Evolutionary conservation across 2,888 invertebrate species (phyloP).

Genomic region (Drosophila mercatorum): DNA sequence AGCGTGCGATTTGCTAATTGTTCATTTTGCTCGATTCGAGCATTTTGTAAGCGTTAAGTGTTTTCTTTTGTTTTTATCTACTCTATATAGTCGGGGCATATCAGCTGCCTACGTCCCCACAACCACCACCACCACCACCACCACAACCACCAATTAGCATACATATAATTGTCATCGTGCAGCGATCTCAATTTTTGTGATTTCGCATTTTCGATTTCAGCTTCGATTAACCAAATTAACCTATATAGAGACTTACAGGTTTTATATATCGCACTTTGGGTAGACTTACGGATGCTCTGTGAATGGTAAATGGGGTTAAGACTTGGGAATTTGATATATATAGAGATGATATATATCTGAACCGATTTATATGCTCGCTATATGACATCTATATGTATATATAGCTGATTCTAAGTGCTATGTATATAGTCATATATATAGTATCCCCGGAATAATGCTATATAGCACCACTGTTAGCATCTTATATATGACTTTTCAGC

Average conservation of each 20-base stretch:
- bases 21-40: slow-evolving; percentile 29
- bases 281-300: neutral
- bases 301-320: neutral
- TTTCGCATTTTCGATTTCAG: neutral
- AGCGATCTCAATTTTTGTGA: no score
- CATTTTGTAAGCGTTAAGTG: slow-evolving; percentile 13
- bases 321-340: no score
- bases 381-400: no score
- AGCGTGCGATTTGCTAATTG: slow-evolving; percentile 60
- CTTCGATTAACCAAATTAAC: neutral
- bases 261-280: neutral
- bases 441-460: no score
- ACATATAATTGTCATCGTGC: neutral
- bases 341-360: no score
- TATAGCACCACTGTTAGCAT: no score
- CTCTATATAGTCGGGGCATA: neutral
- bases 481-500: no score
- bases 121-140: no score
- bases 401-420: no score
- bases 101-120: neutral
- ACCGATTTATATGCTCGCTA: no score
- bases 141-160: neutral
- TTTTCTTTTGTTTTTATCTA: neutral
- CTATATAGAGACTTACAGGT: neutral
- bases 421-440: no score